Percentiles rank a stretch among this genome's conserved stretches.
These are phyloP conservation scores for Paraplagusia blochii DNA, from an alignment of 2,113 vertebrate species.

Conservation along the genomic window DNA sequence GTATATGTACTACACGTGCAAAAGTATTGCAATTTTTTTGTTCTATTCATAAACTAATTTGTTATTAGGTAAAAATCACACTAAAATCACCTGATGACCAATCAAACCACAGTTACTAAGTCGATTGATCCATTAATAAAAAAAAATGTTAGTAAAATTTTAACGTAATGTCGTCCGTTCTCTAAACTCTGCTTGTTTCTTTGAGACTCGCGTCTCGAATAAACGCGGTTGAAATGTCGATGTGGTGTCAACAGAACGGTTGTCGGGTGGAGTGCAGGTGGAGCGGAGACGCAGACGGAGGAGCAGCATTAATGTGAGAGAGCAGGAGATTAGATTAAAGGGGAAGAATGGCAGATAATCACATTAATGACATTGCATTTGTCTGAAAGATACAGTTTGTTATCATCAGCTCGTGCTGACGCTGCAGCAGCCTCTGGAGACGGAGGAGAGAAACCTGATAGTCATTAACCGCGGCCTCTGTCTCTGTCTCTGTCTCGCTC, in stretches of 20 bases:
- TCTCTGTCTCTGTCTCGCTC: background rate
- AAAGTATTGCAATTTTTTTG: no score
- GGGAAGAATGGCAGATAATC: conserved; percentile 85
- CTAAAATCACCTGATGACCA: no score
- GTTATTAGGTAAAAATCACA: no score
- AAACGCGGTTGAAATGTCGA: background rate
- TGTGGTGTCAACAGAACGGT: background rate
- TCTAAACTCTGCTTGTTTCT: no score
- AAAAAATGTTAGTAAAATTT: no score
- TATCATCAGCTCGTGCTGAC: conserved; percentile 87
- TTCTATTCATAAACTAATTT: no score
- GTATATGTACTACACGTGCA: no score
- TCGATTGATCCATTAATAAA: no score
- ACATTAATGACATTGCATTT: conserved; percentile 90
- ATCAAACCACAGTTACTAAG: no score
- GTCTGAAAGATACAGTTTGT: conserved; percentile 83
- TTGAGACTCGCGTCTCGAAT: conserved; percentile 50
- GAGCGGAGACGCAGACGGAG: conserved; percentile 61
- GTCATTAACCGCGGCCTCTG: conserved; percentile 75
- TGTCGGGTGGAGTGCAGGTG: conserved; percentile 1
- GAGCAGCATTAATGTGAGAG: conserved; percentile 43
- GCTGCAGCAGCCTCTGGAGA: conserved; percentile 85
- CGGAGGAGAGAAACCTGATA: conserved; percentile 83
- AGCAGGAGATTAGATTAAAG: conserved; percentile 83
- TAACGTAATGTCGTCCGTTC: no score